Percentiles rank a stretch among this genome's conserved stretches.
Evolutionary conservation across 2,888 invertebrate species (phyloP).

Genomic region (Cephus rjabovi): DNA sequence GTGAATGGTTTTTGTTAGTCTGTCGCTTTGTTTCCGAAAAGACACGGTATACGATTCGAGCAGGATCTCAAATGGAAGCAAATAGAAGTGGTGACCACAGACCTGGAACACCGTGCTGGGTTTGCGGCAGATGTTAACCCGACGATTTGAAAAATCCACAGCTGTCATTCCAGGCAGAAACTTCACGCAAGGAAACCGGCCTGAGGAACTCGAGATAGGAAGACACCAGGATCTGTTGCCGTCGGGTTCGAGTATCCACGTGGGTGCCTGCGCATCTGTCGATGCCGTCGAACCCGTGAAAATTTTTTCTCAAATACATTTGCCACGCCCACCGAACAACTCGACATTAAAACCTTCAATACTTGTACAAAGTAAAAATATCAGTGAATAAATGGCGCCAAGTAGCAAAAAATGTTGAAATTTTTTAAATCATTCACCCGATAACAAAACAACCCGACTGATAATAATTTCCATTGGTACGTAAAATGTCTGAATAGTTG

Average conservation of each 20-base stretch:
- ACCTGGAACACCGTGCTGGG: neutral
- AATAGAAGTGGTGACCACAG: neutral
- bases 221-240: conserved; percentile 8
- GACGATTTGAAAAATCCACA: conserved; percentile 1
- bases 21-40: neutral
- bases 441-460: neutral
- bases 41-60: neutral
- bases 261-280: neutral
- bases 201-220: neutral
- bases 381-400: neutral
- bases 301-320: neutral
- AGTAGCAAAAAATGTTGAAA: neutral
- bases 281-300: neutral
- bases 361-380: neutral
- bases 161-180: conserved; percentile 6
- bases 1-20: neutral
- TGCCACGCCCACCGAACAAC: neutral
- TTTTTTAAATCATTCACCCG: neutral
- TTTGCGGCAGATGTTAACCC: conserved; percentile 29
- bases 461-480: neutral
- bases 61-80: neutral
- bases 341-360: neutral
- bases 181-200: conserved; percentile 16
- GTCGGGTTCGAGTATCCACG: neutral
- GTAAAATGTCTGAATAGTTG: neutral